phyloP scores from a whole-genome alignment of 1,140 invertebrate species.

The Cotesia vestalis region DNA sequence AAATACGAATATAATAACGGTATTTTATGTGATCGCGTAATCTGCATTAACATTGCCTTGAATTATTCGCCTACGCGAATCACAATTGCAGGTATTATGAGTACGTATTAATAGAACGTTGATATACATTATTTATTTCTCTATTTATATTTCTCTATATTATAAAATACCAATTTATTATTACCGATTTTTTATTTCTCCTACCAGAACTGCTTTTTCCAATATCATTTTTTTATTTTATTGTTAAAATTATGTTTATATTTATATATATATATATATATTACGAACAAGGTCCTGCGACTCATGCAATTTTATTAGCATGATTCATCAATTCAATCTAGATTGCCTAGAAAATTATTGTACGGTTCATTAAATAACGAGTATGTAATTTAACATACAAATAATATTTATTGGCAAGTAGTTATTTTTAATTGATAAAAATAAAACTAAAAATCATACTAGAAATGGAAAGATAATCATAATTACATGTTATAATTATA shows the following conservation, averaged over 20 bases:
- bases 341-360: conserved; percentile 15
- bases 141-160: conserved; percentile 6
- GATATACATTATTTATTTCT: conserved; percentile 31
- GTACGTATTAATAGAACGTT: conserved; percentile 29
- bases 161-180: background rate
- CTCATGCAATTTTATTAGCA: conserved; percentile 21
- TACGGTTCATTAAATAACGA: conserved; percentile 1
- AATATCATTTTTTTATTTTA: conserved; percentile 6
- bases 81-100: background rate
- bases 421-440: background rate
- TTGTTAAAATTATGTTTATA: conserved; percentile 22
- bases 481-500: too few species aligned
- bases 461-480: too few species aligned
- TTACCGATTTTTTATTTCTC: conserved; percentile 2
- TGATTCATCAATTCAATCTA: conserved; percentile 33
- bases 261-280: conserved; percentile 19
- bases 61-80: conserved; percentile 35
- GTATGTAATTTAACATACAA: conserved; percentile 10
- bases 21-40: conserved; percentile 34
- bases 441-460: background rate
- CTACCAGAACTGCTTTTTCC: background rate
- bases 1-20: conserved; percentile 34
- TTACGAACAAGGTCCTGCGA: conserved; percentile 28
- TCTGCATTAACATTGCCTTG: conserved; percentile 29
- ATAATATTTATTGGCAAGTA: background rate